Evolutionary conservation across 1,140 invertebrate genomes (phyloP).

Genomic region (Tribolium castaneum): DNA sequence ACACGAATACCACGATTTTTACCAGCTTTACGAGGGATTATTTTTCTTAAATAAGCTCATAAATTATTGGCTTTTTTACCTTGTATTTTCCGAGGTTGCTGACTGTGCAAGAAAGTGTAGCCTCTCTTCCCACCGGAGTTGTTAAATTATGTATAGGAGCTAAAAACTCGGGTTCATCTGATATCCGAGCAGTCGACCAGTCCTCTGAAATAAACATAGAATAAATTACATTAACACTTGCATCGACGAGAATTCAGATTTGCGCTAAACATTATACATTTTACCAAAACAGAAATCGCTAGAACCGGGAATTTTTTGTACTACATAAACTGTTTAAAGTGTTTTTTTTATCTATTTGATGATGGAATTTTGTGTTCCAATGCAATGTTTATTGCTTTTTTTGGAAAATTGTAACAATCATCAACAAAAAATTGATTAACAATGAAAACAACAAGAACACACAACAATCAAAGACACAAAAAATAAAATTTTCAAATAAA

Average conservation of each 20-base stretch:
- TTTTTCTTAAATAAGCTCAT: constrained; percentile 13
- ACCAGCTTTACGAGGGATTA: background rate
- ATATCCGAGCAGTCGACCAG: constrained; percentile 61
- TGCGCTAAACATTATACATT: background rate
- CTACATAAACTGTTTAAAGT: too few species aligned
- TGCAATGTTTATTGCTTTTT: too few species aligned
- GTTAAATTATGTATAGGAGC: constrained; percentile 81
- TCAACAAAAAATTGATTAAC: too few species aligned
- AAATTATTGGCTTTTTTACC: constrained; percentile 66
- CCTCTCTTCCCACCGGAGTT: constrained; percentile 79
- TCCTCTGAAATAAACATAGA: constrained; percentile 50
- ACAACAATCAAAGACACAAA: too few species aligned
- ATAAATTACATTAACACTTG: constrained; percentile 39
- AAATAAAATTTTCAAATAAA: too few species aligned
- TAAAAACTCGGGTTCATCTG: constrained; percentile 74
- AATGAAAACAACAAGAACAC: too few species aligned
- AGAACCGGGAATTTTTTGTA: too few species aligned
- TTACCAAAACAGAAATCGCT: too few species aligned
- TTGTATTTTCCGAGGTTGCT: constrained; percentile 81
- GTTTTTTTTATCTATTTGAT: too few species aligned
- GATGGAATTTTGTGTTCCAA: too few species aligned
- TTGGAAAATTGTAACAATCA: too few species aligned
- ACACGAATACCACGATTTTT: background rate
- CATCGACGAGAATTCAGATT: background rate
- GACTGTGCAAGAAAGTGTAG: constrained; percentile 80